phyloP scores from a whole-genome alignment of 2,888 invertebrate genomes.

The Caenorhabditis macrosperma region DNA sequence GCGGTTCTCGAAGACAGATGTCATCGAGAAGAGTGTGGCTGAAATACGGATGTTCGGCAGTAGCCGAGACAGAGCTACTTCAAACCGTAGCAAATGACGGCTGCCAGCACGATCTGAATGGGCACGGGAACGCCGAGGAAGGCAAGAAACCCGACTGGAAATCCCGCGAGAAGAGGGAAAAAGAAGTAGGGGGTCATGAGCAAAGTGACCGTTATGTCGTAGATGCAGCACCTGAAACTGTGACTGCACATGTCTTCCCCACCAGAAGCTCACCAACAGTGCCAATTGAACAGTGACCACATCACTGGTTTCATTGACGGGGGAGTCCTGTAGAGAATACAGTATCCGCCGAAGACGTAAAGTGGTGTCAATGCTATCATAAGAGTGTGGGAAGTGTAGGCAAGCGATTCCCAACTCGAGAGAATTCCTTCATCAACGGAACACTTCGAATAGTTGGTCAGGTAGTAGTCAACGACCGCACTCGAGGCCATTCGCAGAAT shows the following conservation, averaged over 20 bases:
- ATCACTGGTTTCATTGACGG: constrained; percentile 6
- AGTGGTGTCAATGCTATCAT: not conserved
- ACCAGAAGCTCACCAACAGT: not conserved
- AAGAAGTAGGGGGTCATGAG: constrained; percentile 20
- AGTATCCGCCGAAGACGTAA: constrained; percentile 16
- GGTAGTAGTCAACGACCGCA: not conserved
- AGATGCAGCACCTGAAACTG: constrained; percentile 9
- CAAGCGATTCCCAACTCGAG: constrained; percentile 11
- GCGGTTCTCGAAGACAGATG: constrained; percentile 10
- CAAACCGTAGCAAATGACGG: constrained; percentile 9
- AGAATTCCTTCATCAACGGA: not conserved
- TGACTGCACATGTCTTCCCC: not conserved
- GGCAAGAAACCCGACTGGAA: constrained; percentile 9
- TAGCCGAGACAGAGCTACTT: not conserved
- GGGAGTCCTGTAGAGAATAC: constrained; percentile 13
- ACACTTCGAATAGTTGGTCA: not conserved
- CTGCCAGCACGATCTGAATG: constrained; percentile 1
- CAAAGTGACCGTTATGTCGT: constrained; percentile 11
- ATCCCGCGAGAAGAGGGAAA: constrained; percentile 10
- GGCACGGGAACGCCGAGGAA: constrained; percentile 2
- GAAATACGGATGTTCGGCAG: no score
- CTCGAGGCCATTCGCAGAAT: not conserved
- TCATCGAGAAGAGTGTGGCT: constrained; percentile 11
- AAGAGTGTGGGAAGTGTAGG: constrained; percentile 1
- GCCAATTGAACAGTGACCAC: constrained; percentile 23